Evolutionary conservation across 2,113 vertebrate genomes (phyloP), one percentile per base, ranked within the genome.

Genomic region (Dinomys branickii): DNA sequence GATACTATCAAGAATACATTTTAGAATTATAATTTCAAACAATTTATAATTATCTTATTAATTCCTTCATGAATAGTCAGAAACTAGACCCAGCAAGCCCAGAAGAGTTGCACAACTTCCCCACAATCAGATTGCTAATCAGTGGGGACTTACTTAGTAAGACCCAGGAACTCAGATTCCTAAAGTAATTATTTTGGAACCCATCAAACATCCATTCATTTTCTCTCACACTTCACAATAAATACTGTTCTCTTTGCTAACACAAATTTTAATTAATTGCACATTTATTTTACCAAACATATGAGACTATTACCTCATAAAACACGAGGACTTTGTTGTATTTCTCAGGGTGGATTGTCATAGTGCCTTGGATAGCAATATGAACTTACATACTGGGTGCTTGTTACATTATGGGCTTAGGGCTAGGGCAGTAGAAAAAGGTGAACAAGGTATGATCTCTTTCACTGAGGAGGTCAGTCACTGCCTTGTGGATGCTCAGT

Each of bases 241-340:
- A 91, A 41, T 78, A 24, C 65, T 90, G 50, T 67, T 95, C 77
- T 90, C 52, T 86, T 94, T 24, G 28, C 50, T 85, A n/a, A 22
- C n/a, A 61, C 6, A 41, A 54, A 35, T 24, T 67, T 75, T 19
- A 83, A 28, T 35, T 90, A 58, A 65, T 41, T 89, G 47, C 44
- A n/a, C n/a, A n/a, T 81, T 85, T 88, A 50, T 73, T 88, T 88
- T 80, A 24, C 41, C 77, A 58, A 86, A 88, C 77, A 28, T 26
- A 33, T 44, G 26, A 82, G 69, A 84, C 44, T n/a, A 61, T 81
- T 80, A 80, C 22, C 26, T 94, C 17, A n/a, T 91, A 63, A 86
- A 93, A 10, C n/a, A 7, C 38, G 2, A 91, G 63, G 17, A 77
- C 38, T 82, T 93, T 19, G 35, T 88, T 61, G 24, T 56, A 44